phyloP scores from a whole-genome alignment of 53 echinoderm and acorn worm species.

The Hippasteria phrygiana region DNA sequence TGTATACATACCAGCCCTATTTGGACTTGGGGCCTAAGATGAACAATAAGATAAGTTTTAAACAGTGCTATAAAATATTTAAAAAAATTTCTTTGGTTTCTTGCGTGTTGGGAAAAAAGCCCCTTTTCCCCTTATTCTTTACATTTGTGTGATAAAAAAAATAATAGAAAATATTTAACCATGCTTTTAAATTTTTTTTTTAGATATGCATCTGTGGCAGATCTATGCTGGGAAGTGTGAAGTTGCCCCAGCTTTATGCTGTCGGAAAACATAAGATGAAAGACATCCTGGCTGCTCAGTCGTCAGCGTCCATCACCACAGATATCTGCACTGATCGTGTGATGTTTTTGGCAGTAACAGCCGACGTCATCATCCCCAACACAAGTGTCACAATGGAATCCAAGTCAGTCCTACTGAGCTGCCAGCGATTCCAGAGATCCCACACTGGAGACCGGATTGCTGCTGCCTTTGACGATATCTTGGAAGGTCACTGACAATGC shows the following conservation, averaged over 20 bases:
- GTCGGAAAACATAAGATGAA: constrained; percentile 43
- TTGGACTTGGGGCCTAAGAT: too few species aligned
- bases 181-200: too few species aligned
- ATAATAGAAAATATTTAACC: too few species aligned
- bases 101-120: too few species aligned
- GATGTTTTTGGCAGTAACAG: constrained; percentile 68
- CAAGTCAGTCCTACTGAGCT: neutral
- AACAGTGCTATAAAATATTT: too few species aligned
- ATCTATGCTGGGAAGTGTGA: constrained; percentile 15
- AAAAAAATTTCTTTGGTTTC: too few species aligned
- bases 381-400: neutral
- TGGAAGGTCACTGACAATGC: constrained; percentile 64
- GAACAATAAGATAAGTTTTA: too few species aligned
- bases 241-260: constrained; percentile 8
- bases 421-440: constrained; percentile 22
- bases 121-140: too few species aligned
- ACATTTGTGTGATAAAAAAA: too few species aligned
- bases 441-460: constrained; percentile 45
- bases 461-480: constrained; percentile 26
- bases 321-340: constrained; percentile 67
- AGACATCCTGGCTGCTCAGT: constrained; percentile 16
- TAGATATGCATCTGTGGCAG: constrained; percentile 33
- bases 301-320: constrained; percentile 39
- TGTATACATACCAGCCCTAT: too few species aligned
- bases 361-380: constrained; percentile 42